Conservation (phyloP, 1,140 invertebrate species). For the Ips typographus region DNA sequence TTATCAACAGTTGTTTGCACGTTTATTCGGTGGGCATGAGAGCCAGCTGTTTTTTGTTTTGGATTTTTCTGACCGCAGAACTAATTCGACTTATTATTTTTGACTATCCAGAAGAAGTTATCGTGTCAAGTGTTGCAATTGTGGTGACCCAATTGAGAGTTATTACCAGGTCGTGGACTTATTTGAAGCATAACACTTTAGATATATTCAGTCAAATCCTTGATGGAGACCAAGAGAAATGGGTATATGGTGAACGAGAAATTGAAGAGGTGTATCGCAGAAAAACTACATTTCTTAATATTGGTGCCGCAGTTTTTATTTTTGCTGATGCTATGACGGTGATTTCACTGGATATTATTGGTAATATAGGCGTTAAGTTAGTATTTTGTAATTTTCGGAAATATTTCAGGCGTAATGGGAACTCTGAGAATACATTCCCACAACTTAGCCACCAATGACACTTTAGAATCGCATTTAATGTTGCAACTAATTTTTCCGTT, state of each 20-base stretch:
- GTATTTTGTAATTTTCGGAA: not conserved
- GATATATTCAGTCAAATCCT: slow-evolving; percentile 8
- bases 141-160: slow-evolving; percentile 17
- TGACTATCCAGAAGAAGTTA: not conserved
- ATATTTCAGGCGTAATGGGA: not conserved
- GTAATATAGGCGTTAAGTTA: not conserved
- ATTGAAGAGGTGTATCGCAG: slow-evolving; percentile 4
- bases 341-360: not conserved
- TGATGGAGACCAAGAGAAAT: slow-evolving; percentile 12
- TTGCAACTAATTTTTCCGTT: slow-evolving; percentile 5
- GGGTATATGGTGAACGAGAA: slow-evolving; percentile 2
- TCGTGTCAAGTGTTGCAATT: slow-evolving; percentile 5
- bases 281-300: slow-evolving; percentile 1
- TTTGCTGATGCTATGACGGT: not conserved
- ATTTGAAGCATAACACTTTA: slow-evolving; percentile 3
- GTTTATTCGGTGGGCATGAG: slow-evolving; percentile 8
- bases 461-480: slow-evolving; percentile 12
- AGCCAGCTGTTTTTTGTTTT: slow-evolving; percentile 3
- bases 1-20: slow-evolving; percentile 2
- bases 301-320: not conserved
- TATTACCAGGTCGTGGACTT: not conserved
- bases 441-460: slow-evolving; percentile 1
- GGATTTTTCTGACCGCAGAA: not conserved
- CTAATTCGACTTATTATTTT: slow-evolving; percentile 5
- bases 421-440: not conserved